These are phyloP conservation scores for Vannuccia rotundouncinata DNA, from an alignment of 2,888 invertebrate species.

Conservation along the genomic window DNA sequence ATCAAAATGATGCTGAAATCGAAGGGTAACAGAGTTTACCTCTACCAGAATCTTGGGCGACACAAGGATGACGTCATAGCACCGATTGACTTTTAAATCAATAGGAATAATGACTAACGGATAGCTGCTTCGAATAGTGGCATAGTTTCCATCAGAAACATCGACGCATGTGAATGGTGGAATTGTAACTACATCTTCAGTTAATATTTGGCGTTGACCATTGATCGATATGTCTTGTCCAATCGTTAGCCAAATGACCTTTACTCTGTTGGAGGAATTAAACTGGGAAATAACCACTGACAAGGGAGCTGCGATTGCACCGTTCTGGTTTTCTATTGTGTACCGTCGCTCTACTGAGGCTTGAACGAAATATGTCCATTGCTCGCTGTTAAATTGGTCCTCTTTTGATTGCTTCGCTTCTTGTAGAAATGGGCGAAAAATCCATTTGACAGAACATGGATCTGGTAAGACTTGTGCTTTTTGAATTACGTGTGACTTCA, in stretches of 20 bases:
- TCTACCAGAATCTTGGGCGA: not conserved
- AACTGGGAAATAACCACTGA: not conserved
- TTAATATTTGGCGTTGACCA: not conserved
- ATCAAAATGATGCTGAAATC: not conserved
- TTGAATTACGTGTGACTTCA: not conserved
- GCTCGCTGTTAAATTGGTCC: not conserved
- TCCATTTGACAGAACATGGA: not conserved
- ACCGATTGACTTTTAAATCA: not conserved
- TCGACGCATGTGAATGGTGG: not conserved
- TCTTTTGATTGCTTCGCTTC: not conserved
- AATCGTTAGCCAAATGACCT: not conserved
- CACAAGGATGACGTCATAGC: not conserved
- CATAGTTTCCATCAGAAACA: not conserved
- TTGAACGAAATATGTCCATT: not conserved
- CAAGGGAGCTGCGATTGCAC: not conserved
- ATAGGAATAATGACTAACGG: not conserved
- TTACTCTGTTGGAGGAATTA: not conserved
- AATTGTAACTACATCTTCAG: not conserved
- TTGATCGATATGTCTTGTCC: not conserved
- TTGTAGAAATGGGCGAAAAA: too few species aligned
- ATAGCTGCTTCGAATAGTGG: not conserved
- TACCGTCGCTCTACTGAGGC: too few species aligned
- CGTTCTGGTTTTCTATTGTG: too few species aligned
- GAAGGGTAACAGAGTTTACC: not conserved
- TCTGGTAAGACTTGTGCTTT: not conserved